Evolutionary conservation across 2,888 invertebrate genomes (phyloP).

Genomic region (Drosophila flavopinicola): DNA sequence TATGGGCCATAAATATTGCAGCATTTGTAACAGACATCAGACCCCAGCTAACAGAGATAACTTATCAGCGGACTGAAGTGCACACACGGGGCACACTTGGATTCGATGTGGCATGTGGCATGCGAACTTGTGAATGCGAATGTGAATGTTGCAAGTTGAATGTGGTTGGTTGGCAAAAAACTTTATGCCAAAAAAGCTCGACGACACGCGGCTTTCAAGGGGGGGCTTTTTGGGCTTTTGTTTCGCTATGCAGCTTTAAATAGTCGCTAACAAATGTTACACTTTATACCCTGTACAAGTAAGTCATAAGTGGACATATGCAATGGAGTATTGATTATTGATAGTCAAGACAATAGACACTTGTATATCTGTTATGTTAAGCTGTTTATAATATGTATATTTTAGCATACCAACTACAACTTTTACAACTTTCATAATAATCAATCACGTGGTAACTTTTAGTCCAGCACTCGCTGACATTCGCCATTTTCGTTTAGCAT

Average conservation of each 20-base stretch:
- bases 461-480: neutral
- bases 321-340: neutral
- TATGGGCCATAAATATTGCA: slow-evolving; percentile 73
- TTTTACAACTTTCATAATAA: neutral
- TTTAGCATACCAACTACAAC: neutral
- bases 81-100: slow-evolving; percentile 65
- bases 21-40: slow-evolving; percentile 74
- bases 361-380: neutral
- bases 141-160: slow-evolving; percentile 34
- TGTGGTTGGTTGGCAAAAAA: slow-evolving; percentile 47
- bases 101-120: slow-evolving; percentile 45
- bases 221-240: slow-evolving; percentile 14
- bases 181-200: slow-evolving; percentile 49
- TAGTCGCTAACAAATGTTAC: slow-evolving; percentile 24
- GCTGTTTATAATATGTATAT: no score
- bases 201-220: slow-evolving; percentile 12
- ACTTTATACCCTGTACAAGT: slow-evolving; percentile 1
- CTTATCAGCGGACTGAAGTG: slow-evolving; percentile 67
- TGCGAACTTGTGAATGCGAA: slow-evolving; percentile 17
- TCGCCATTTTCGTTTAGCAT: neutral
- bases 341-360: neutral
- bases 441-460: slow-evolving; percentile 6
- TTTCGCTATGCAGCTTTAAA: slow-evolving; percentile 45
- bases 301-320: neutral
- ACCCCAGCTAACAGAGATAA: slow-evolving; percentile 57